A percentile compares a stretch with the other conserved stretches of the same genome.
Conservation (phyloP, 2,113 vertebrate species). For the Bubo blakistoni region DNA sequence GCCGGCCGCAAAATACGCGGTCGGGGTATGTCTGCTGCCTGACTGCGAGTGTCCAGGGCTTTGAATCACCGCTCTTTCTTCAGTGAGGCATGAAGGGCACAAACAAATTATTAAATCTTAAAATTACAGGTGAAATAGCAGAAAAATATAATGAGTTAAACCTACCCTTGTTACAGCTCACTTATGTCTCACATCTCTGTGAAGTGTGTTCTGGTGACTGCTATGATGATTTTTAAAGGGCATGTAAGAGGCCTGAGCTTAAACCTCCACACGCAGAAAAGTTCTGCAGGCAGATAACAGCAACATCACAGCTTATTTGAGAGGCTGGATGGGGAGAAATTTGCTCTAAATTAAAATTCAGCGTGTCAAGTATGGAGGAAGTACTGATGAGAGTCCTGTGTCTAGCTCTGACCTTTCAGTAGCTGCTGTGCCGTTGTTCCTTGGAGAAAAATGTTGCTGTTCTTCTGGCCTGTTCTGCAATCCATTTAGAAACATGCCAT, state of each 20-base stretch:
- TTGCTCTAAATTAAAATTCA: slow-evolving; percentile 28
- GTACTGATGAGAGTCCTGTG: background rate
- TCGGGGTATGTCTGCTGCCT: background rate
- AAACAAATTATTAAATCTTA: background rate
- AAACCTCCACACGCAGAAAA: background rate
- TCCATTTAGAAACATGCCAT: background rate
- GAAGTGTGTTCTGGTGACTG: background rate
- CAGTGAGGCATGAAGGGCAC: background rate
- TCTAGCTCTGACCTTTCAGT: slow-evolving; percentile 31
- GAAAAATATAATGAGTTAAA: background rate
- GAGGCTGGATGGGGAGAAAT: background rate
- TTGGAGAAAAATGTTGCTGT: background rate
- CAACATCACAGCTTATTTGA: background rate
- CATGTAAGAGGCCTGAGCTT: background rate
- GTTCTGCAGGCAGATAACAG: background rate
- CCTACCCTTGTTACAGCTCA: background rate
- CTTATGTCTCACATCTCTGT: background rate
- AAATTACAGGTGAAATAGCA: background rate
- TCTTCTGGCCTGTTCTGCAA: background rate
- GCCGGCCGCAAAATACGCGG: rapidly evolving
- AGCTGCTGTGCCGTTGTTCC: background rate
- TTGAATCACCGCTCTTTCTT: background rate
- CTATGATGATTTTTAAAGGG: background rate
- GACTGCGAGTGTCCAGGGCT: rapidly evolving
- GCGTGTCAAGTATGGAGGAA: background rate